Evolutionary conservation across 2,797 vertebrate species (phyloP), one percentile per base, ranked within the genome.

Genomic region (Mallotus villosus): DNA sequence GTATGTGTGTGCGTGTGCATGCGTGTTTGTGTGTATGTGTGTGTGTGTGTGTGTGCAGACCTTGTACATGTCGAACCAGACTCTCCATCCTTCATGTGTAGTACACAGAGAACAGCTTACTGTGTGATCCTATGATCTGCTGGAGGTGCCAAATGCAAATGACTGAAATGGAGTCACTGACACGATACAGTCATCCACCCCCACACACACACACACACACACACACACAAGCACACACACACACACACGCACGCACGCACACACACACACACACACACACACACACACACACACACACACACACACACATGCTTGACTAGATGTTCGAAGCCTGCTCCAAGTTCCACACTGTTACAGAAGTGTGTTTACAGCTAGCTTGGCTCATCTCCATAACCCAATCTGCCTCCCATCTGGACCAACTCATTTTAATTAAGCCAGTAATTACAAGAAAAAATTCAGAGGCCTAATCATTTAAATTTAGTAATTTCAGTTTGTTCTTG

Each of bases 401-500:
- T 85, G 84, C 74, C 82, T 82, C 76, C 86, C 84, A 87, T 87
- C 86, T 87, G 84, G 77, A 64, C 68, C 72, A 81, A 81, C 79
- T 85, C 81, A 74, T 80, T 86, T 85, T 85, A 86, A 87, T 87
- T 84, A 85, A 85, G 81, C 74, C 57, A 68, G 76, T 78, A 71
- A 78, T 80, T 81, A 70, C 70, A 63, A 61, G 62, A 74, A 70
- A 67, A 74, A 62, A 53, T 32, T 55, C 16, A 59, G 71, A 72
- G 59, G 68, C 72, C 79, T 68, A 77, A 77, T 82, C 72, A 74
- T 64, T 71, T 68, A 60, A 22, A 69, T 84, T 66, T 80, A 69
- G 58, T 51, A 61, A 67, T 72, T 76, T 75, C 41, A 71, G 81
- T 68, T 58, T 64, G 70, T 81, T 80, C 63, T 74, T 75, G 78